Evolutionary conservation across 2,113 vertebrate species (phyloP).

Genomic region (Zingel zingel): DNA sequence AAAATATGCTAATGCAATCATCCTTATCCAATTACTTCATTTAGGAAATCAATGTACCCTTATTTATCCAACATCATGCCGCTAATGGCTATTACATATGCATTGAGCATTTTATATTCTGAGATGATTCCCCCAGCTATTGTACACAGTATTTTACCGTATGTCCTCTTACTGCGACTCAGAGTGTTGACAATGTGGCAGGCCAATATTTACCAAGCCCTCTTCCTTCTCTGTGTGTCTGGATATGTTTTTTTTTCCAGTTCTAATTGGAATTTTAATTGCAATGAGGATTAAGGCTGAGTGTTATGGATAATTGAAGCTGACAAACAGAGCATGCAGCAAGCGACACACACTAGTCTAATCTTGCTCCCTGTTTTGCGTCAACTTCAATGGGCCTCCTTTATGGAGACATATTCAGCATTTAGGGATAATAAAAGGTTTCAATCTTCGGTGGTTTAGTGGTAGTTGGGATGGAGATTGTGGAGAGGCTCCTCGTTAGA

Average conservation of each 20-base stretch:
- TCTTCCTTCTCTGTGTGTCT: conserved; percentile 54
- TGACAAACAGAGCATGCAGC: conserved; percentile 61
- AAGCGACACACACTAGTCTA: conserved; percentile 55
- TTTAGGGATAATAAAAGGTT: conserved; percentile 60
- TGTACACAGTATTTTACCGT: conserved; percentile 45
- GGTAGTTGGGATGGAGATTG: conserved; percentile 15
- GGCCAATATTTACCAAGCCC: conserved; percentile 67
- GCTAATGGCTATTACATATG: conserved; percentile 67
- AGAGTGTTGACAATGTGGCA: conserved; percentile 47
- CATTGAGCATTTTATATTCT: conserved; percentile 45
- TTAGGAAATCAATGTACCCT: conserved; percentile 73
- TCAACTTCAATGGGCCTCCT: conserved; percentile 51
- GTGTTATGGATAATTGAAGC: conserved; percentile 71
- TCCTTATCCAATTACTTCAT: conserved; percentile 77
- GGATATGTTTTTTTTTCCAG: conserved; percentile 54
- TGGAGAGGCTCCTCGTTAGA: conserved; percentile 38
- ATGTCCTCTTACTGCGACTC: conserved; percentile 33
- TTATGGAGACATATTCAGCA: conserved; percentile 51
- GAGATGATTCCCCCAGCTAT: conserved; percentile 37
- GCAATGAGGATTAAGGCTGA: conserved; percentile 74
- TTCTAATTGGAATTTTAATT: conserved; percentile 83
- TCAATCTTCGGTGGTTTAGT: conserved; percentile 46
- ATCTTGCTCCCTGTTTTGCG: conserved; percentile 61
- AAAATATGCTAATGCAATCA: conserved; percentile 78
- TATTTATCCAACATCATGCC: conserved; percentile 73